A percentile compares a stretch with the other conserved stretches of the same genome.
phyloP scores from a whole-genome alignment of 2,797 vertebrate genomes.

The Channa striata region DNA sequence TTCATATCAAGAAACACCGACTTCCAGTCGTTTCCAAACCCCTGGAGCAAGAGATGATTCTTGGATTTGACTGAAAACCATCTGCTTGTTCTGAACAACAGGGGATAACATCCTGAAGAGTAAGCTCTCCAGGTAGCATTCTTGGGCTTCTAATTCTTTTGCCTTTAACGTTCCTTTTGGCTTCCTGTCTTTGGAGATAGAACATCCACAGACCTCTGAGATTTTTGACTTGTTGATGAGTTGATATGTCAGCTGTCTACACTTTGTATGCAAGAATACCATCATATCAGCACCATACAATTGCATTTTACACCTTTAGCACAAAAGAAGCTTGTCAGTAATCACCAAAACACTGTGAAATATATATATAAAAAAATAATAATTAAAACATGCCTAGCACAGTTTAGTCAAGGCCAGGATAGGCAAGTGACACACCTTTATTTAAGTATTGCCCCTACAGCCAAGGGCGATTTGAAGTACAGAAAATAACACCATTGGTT shows the following conservation, averaged over 20 bases:
- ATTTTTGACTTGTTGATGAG: conserved; percentile 88
- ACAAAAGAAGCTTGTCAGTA: background rate
- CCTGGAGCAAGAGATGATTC: conserved; percentile 76
- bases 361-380: background rate
- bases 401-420: conserved; percentile 41
- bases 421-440: conserved; percentile 72
- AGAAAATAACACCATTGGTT: conserved; percentile 91
- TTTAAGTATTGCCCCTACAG: conserved; percentile 62
- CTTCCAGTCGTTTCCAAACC: conserved; percentile 70
- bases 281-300: conserved; percentile 12
- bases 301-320: conserved; percentile 20
- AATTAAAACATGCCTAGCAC: conserved; percentile 60
- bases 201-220: conserved; percentile 76
- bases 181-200: conserved; percentile 69
- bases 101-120: conserved; percentile 72
- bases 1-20: conserved; percentile 64
- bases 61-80: conserved; percentile 77
- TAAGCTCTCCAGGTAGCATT: conserved; percentile 73
- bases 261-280: conserved; percentile 28
- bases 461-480: conserved; percentile 78
- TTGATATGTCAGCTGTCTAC: conserved; percentile 52
- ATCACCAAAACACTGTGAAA: background rate
- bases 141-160: conserved; percentile 75
- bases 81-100: conserved; percentile 75
- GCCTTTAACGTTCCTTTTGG: conserved; percentile 79